Evolutionary conservation across 1,140 invertebrate genomes (phyloP), one percentile per base, ranked within the genome.

Genomic region (Listronotus oregonensis): DNA sequence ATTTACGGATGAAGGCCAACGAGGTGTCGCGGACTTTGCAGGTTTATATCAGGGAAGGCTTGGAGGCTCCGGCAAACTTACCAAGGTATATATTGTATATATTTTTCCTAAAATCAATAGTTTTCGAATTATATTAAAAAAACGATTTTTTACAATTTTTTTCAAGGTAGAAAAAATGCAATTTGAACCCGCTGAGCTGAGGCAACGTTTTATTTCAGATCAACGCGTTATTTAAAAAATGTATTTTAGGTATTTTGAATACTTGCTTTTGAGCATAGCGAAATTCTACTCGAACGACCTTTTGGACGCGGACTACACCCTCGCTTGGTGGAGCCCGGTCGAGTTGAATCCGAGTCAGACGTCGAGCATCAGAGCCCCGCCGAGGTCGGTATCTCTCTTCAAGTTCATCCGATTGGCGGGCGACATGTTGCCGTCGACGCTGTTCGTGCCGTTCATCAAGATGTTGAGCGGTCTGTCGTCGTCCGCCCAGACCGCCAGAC

Each of bases 351-450:
- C 79, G 61, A 77, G 77, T 18, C 79, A 83, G 17, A 68, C 64
- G 54, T 43, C 56, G 66, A 66, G 43, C 46, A 64, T 54, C 63
- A 71, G 63, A 74, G 80, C 82, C 15, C 81, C 82, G 34, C 84
- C 87, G 0, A 81, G 87, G 32, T 85, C 92, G 73, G 88, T 93
- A 14, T 89, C 90, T 0, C 82, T 97, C 8, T 94, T 92, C 78
- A 97, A 97, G 82, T 96, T 97, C 79, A 87, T 97, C 4, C 84
- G 93, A 6, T 82, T 94, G 55, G 90, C 94, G 40, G 75, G 64
- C 7, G 94, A 95, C 77, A 82, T 94, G 75, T 80, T 96, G 34
- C 91, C 92, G n/a, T 85, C 92, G 11, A 86, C 90, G 3, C 79
- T 97, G 31, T 95, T 95, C 78, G 88, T 27, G 8, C 89, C 92